Percentiles rank a stretch among this genome's conserved stretches.
phyloP scores from a whole-genome alignment of 2,888 invertebrate species.

The Orthosia incerta region DNA sequence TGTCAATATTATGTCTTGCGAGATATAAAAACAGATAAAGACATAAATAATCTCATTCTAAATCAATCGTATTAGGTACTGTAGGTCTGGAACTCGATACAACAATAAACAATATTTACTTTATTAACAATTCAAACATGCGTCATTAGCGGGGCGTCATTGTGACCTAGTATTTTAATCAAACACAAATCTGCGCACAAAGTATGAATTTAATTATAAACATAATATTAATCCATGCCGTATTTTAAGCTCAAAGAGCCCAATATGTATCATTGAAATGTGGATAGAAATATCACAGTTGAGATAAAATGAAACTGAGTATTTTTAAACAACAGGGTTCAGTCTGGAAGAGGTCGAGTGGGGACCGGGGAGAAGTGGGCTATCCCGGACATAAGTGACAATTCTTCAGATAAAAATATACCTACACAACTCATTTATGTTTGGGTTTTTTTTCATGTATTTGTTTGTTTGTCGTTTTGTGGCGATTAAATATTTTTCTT shows the following conservation, averaged over 20 bases:
- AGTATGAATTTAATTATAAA: slow-evolving; percentile 24
- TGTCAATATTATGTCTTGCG: slow-evolving; percentile 10
- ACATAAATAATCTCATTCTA: slow-evolving; percentile 16
- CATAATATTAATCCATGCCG: slow-evolving; percentile 17
- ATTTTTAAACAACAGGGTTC: slow-evolving; percentile 49
- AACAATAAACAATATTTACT: slow-evolving; percentile 57
- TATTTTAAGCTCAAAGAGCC: slow-evolving; percentile 28
- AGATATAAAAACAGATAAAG: slow-evolving; percentile 10
- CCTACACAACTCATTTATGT: slow-evolving; percentile 37
- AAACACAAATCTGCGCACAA: slow-evolving; percentile 43
- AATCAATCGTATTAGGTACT: slow-evolving; percentile 16
- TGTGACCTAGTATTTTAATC: slow-evolving; percentile 47
- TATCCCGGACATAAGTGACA: slow-evolving; percentile 39
- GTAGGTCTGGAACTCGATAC: slow-evolving; percentile 23
- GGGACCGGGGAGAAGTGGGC: slow-evolving; percentile 23
- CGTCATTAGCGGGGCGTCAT: slow-evolving; percentile 55
- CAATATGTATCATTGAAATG: slow-evolving; percentile 31
- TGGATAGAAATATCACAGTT: slow-evolving; percentile 28
- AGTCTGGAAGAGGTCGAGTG: slow-evolving; percentile 34
- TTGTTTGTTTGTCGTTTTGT: no score
- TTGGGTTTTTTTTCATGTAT: neutral
- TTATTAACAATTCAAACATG: slow-evolving; percentile 51
- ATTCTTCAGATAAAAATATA: slow-evolving; percentile 42
- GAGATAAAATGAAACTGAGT: slow-evolving; percentile 34
- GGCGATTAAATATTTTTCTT: no score